A percentile compares a stretch with the other conserved stretches of the same genome.
Evolutionary conservation across 2,113 vertebrate species (phyloP).

Genomic region (Phalacrocorax brasilianus): DNA sequence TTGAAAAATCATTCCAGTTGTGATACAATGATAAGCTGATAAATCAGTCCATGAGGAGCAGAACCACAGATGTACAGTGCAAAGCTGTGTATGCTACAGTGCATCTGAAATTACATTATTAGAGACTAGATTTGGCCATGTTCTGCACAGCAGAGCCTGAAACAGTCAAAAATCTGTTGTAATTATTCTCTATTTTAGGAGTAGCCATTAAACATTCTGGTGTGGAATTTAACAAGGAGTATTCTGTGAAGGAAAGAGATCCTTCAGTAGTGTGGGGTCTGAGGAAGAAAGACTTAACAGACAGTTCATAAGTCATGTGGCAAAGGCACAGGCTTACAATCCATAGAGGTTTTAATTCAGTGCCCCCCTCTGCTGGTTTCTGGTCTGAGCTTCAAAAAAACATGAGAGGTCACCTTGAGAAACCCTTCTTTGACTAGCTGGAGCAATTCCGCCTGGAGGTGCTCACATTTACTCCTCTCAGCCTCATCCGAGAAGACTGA

Average conservation of each 20-base stretch:
- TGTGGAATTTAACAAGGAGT: neutral
- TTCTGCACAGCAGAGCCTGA: constrained; percentile 45
- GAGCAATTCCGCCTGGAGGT: neutral
- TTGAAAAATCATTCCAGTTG: neutral
- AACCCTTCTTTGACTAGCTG: neutral
- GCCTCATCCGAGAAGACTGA: neutral
- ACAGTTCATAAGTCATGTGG: neutral
- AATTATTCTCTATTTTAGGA: constrained; percentile 2
- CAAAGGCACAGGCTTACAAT: neutral
- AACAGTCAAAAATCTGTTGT: neutral
- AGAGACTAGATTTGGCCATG: neutral
- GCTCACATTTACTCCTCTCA: neutral
- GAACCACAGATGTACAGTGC: neutral
- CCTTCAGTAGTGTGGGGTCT: neutral
- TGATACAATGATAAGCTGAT: neutral
- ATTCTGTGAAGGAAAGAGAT: neutral
- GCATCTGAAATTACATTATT: constrained; percentile 14
- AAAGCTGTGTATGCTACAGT: neutral
- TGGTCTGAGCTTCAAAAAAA: neutral
- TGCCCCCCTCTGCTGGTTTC: neutral
- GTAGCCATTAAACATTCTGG: neutral
- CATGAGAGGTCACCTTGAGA: neutral
- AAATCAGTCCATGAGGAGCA: neutral
- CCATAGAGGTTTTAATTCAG: neutral
- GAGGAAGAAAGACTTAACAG: neutral